Evolutionary conservation across 30 jellyfish, hydroid and myxozoan species (phyloP).

Genomic region (Pelagia noctiluca): DNA sequence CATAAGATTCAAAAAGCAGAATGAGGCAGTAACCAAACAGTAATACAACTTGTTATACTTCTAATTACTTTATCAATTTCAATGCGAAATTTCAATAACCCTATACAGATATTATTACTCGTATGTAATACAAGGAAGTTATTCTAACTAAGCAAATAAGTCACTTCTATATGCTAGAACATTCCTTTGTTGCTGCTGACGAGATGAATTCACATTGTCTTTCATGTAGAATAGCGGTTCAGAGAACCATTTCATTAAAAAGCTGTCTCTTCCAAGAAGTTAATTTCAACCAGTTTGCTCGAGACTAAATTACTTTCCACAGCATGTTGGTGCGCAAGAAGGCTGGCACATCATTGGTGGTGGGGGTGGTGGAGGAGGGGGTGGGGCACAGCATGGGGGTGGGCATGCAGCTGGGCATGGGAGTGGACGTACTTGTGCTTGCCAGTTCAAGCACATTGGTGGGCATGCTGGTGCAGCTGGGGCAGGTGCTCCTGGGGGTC

Average conservation of each 20-base stretch:
- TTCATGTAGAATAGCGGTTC: too few relatives aligned
- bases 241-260: background rate
- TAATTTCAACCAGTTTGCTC: background rate
- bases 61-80: too few relatives aligned
- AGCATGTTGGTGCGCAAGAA: slow-evolving; percentile 78
- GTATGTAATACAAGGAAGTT: too few relatives aligned
- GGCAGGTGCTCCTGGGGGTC: slow-evolving; percentile 99
- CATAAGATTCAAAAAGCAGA: too few relatives aligned
- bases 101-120: too few relatives aligned
- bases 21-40: too few relatives aligned
- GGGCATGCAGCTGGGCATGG: slow-evolving; percentile 85
- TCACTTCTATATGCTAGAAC: too few relatives aligned
- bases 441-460: slow-evolving; percentile 90
- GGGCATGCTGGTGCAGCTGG: slow-evolving; percentile 98
- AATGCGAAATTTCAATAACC: too few relatives aligned
- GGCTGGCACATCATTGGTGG: slow-evolving; percentile 68
- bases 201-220: too few relatives aligned
- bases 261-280: background rate
- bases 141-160: too few relatives aligned
- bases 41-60: too few relatives aligned
- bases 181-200: too few relatives aligned
- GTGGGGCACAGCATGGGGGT: slow-evolving; percentile 76
- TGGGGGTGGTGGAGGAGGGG: slow-evolving; percentile 77
- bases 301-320: slow-evolving; percentile 30
- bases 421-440: slow-evolving; percentile 59